These are phyloP conservation scores for Monopis laevigella DNA, from an alignment of 2,888 invertebrate genomes.

Conservation along the genomic window DNA sequence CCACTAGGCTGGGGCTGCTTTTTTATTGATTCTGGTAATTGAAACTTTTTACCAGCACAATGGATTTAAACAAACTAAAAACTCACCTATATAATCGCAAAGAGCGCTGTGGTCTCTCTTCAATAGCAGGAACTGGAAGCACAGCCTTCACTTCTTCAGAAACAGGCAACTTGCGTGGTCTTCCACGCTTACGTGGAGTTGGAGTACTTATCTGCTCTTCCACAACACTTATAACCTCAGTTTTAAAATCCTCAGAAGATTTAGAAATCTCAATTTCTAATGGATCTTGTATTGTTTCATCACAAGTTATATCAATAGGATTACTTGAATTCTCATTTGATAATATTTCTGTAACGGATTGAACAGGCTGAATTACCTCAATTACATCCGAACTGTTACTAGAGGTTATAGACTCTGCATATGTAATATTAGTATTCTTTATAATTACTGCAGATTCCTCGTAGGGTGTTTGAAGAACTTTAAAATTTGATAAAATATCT, in stretches of 20 bases:
- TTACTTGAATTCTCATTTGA: conserved; percentile 54
- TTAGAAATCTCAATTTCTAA: conserved; percentile 42
- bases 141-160: conserved; percentile 40
- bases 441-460: no score
- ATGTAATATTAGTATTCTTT: no score
- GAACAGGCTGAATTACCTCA: conserved; percentile 36
- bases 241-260: conserved; percentile 12
- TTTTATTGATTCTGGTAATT: no score
- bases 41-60: no score
- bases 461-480: conserved; percentile 33
- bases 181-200: conserved; percentile 54
- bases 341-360: conserved; percentile 47
- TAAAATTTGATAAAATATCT: conserved; percentile 54
- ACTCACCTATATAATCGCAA: conserved; percentile 51
- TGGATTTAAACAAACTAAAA: no score
- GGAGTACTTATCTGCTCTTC: conserved; percentile 32
- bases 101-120: conserved; percentile 56
- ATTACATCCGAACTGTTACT: conserved; percentile 41
- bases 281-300: conserved; percentile 55
- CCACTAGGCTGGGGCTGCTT: no score
- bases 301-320: conserved; percentile 38
- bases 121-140: conserved; percentile 45
- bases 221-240: not conserved
- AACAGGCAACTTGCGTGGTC: conserved; percentile 52
- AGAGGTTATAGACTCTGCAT: conserved; percentile 37